A percentile compares a stretch with the other conserved stretches of the same genome.
These are phyloP conservation scores for Plectrocnemia conspersa DNA, from an alignment of 1,140 invertebrate genomes.

Conservation along the genomic window DNA sequence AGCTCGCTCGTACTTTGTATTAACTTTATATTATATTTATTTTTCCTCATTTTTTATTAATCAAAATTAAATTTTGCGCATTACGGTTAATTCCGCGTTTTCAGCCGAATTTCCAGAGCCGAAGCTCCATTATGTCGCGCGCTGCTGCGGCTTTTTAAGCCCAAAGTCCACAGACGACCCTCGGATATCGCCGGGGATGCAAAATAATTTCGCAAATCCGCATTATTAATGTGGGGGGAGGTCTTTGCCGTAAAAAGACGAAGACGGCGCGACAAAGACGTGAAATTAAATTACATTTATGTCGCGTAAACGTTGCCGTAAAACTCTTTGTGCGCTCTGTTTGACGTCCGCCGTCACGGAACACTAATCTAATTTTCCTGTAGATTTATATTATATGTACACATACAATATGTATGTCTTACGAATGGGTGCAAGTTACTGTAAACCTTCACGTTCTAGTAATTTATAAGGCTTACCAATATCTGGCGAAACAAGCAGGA, in stretches of 20 bases:
- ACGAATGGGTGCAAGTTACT: background rate
- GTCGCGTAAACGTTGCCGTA: slow-evolving; percentile 21
- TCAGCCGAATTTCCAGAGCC: too few relatives aligned
- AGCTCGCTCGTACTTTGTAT: too few relatives aligned
- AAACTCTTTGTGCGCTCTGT: slow-evolving; percentile 23
- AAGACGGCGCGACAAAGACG: slow-evolving; percentile 29
- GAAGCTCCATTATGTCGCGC: too few relatives aligned
- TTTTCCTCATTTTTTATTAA: too few relatives aligned
- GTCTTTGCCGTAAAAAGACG: slow-evolving; percentile 17
- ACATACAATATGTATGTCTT: background rate
- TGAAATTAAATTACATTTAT: slow-evolving; percentile 34
- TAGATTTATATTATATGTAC: background rate
- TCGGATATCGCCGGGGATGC: too few relatives aligned
- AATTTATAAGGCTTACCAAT: too few relatives aligned
- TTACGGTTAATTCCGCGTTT: too few relatives aligned
- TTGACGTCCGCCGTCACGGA: slow-evolving; percentile 20
- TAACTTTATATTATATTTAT: too few relatives aligned
- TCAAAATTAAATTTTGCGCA: too few relatives aligned
- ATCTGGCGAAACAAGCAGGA: too few relatives aligned
- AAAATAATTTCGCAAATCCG: slow-evolving; percentile 3
- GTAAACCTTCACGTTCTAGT: background rate
- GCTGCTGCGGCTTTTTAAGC: too few relatives aligned
- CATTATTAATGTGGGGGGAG: background rate
- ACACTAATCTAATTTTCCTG: slow-evolving; percentile 24
- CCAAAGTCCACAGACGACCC: too few relatives aligned